Base-by-base conservation (phyloP, 2,797 vertebrate genomes). In the Cercopithecus diana region DNA sequence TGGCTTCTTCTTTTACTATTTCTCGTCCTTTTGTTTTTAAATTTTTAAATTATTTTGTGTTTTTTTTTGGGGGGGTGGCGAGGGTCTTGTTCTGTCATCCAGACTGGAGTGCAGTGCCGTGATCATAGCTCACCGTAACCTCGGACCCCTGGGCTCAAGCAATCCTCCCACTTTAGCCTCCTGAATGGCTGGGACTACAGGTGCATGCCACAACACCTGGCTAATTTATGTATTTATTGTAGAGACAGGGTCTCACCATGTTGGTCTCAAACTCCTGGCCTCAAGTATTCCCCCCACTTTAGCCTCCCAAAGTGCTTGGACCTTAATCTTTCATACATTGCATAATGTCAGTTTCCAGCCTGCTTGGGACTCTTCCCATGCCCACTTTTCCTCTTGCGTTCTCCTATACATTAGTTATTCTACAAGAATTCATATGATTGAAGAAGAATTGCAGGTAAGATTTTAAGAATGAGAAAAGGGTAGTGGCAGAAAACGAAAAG, bases 401-500 rank as follows among this genome's bases (percentile, higher is more conserved):
- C 33, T 33, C 72, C 9, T 83, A 11, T 22, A 72, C 30, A 39
- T 93, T 76, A 83, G 39, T 41, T 84, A 75, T 84, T 88, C 33
- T 88, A 15, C 14, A 94, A 43, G 3, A 84, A 73, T n/a, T 57
- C 57, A 52, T 24, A 92, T 52, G 4, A 3, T 81, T 14, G 7
- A 17, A 90, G 73, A 93, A 90, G 82, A 5, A 39, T 12, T 83
- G 1, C 26, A 67, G 14, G 12, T 88, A 48, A 87, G 43, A 43
- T 52, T 79, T 36, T n/a, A 79, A 79, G 19, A 80, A 24, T 79
- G 48, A 84, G 45, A 58, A 58, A 76, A 5, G 26, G 1, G 58
- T 43, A 77, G 22, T 86, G 70, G 22, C 17, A 93, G 58, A 92
- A 90, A 86, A 55, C 8, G 58, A 41, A n/a, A 92, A 55, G 33